Evolutionary conservation across 30 jellyfish, hydroid and myxozoan genomes (phyloP).

Genomic region (Sanderia malayensis): DNA sequence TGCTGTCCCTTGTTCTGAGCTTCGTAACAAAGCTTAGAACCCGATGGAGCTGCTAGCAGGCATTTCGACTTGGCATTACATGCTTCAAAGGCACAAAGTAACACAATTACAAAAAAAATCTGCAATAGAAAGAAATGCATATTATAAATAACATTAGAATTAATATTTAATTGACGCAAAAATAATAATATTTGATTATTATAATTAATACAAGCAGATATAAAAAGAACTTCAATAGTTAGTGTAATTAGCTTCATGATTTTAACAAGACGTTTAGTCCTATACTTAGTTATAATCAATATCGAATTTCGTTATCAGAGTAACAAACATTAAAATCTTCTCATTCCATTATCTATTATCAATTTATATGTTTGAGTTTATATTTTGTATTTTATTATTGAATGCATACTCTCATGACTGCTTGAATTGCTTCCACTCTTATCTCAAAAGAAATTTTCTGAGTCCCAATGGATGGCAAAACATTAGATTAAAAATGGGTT

Average conservation of each 20-base stretch:
- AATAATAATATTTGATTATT: too few relatives aligned
- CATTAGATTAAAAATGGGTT: too few relatives aligned
- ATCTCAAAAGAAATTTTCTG: too few relatives aligned
- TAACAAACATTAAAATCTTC: too few relatives aligned
- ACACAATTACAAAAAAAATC: neutral
- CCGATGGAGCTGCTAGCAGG: slow-evolving; percentile 3
- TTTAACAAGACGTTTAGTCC: neutral
- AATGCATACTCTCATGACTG: too few relatives aligned
- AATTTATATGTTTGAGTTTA: too few relatives aligned
- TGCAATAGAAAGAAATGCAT: neutral
- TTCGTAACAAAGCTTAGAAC: neutral
- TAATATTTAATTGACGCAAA: neutral
- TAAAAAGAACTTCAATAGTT: neutral
- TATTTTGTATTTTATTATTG: too few relatives aligned
- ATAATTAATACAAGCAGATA: too few relatives aligned
- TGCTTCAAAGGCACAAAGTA: neutral
- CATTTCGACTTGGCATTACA: neutral
- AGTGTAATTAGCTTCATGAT: neutral
- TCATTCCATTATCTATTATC: too few relatives aligned
- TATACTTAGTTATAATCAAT: neutral
- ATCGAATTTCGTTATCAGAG: too few relatives aligned
- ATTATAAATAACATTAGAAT: neutral
- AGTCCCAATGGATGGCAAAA: too few relatives aligned
- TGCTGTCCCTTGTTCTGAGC: neutral
- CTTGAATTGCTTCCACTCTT: too few relatives aligned